Evolutionary conservation across 2,797 vertebrate genomes (phyloP).

Genomic region (Chromis chromis): DNA sequence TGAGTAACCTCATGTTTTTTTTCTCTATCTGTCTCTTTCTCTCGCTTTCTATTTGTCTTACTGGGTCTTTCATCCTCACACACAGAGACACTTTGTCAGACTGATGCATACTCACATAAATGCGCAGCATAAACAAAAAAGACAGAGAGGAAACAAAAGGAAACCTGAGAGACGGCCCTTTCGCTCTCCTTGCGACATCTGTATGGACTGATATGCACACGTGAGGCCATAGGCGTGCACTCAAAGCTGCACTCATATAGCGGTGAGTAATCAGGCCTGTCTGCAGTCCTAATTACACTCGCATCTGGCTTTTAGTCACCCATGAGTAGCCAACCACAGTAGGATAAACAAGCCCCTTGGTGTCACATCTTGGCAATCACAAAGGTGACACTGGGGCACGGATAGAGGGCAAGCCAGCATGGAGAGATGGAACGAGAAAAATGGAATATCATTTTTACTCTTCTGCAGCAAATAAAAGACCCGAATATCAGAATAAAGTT

Average conservation of each 20-base stretch:
- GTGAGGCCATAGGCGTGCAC: background rate
- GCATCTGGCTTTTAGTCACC: slow-evolving; percentile 70
- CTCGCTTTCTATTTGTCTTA: slow-evolving; percentile 46
- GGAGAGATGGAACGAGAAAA: slow-evolving; percentile 5
- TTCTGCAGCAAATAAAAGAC: too few relatives aligned
- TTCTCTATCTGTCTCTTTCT: slow-evolving; percentile 41
- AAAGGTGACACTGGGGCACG: slow-evolving; percentile 22
- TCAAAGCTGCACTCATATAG: slow-evolving; percentile 26
- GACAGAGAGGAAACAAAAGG: slow-evolving; percentile 32
- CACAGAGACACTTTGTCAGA: slow-evolving; percentile 57
- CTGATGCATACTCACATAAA: slow-evolving; percentile 52
- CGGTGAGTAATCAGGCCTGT: slow-evolving; percentile 65
- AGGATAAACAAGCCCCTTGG: slow-evolving; percentile 58
- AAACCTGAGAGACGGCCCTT: slow-evolving; percentile 26
- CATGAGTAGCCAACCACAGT: slow-evolving; percentile 65
- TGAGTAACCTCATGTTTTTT: slow-evolving; percentile 49
- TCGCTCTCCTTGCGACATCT: slow-evolving; percentile 1
- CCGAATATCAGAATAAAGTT: slow-evolving; percentile 9
- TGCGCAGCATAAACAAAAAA: slow-evolving; percentile 34
- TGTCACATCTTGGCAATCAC: slow-evolving; percentile 54
- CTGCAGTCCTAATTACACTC: slow-evolving; percentile 63
- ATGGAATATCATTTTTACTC: background rate
- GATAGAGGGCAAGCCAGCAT: slow-evolving; percentile 15
- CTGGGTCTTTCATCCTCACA: slow-evolving; percentile 50
- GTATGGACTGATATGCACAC: slow-evolving; percentile 3